Percentiles rank a stretch among this genome's conserved stretches.
Evolutionary conservation across 2,888 invertebrate species (phyloP).

Genomic region (Coecobrya sp.): DNA sequence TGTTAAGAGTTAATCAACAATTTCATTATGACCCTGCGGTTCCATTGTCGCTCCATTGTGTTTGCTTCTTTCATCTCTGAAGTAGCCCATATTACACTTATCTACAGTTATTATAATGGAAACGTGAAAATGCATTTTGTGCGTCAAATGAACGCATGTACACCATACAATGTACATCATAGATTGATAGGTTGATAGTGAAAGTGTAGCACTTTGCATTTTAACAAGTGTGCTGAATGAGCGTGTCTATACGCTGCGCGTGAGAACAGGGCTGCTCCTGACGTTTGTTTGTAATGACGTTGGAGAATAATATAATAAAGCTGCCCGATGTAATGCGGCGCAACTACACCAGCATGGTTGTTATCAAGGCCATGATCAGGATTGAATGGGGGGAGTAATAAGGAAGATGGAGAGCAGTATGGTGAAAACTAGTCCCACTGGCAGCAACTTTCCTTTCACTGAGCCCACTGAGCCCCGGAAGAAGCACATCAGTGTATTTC

Average conservation of each 20-base stretch:
- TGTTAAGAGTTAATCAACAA: slow-evolving; percentile 35
- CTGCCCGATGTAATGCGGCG: background rate
- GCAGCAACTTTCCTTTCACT: slow-evolving; percentile 73
- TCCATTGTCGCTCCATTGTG: slow-evolving; percentile 46
- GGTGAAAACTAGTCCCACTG: slow-evolving; percentile 16
- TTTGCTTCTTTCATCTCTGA: too few relatives aligned
- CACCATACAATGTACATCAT: background rate
- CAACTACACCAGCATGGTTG: background rate
- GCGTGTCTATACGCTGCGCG: too few relatives aligned
- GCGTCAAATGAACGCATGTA: background rate
- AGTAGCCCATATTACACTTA: too few relatives aligned
- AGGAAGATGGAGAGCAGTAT: background rate
- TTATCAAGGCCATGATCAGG: slow-evolving; percentile 13
- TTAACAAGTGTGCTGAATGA: slow-evolving; percentile 51
- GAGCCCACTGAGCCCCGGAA: slow-evolving; percentile 80
- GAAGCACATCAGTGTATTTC: slow-evolving; percentile 84
- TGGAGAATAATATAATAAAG: background rate
- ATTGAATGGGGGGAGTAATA: background rate
- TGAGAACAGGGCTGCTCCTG: background rate
- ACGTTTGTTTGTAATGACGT: background rate
- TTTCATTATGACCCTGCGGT: slow-evolving; percentile 66
- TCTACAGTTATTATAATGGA: too few relatives aligned
- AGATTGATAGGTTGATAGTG: background rate
- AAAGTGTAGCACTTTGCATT: slow-evolving; percentile 3
- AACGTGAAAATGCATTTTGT: slow-evolving; percentile 2